These are phyloP conservation scores for Zaprionus lineosus DNA, from an alignment of 2,888 invertebrate genomes.

Conservation along the genomic window DNA sequence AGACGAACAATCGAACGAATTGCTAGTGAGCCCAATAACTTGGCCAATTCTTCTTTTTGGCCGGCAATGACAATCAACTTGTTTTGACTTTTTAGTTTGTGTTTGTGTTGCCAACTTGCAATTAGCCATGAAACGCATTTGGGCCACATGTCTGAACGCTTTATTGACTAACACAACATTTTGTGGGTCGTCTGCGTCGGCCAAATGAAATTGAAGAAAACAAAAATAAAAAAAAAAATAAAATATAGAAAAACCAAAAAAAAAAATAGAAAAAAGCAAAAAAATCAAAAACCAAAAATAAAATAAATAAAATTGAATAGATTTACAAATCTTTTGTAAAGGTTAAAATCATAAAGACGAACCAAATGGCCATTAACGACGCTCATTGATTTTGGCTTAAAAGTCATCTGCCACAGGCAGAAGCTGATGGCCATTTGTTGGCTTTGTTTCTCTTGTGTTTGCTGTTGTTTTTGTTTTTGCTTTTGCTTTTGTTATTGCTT, in stretches of 20 bases:
- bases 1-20: background rate
- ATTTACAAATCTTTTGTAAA: slow-evolving; percentile 53
- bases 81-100: slow-evolving; percentile 26
- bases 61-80: slow-evolving; percentile 69
- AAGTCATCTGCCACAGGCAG: slow-evolving; percentile 42
- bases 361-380: slow-evolving; percentile 45
- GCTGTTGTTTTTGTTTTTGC: too few species aligned
- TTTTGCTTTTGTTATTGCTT: background rate
- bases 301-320: too few species aligned
- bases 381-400: slow-evolving; percentile 49
- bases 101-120: slow-evolving; percentile 42
- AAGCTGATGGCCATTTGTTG: slow-evolving; percentile 47
- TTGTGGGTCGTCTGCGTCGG: slow-evolving; percentile 55
- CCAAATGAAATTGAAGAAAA: slow-evolving; percentile 47
- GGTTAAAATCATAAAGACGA: slow-evolving; percentile 50
- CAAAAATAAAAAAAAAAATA: slow-evolving; percentile 27
- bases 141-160: slow-evolving; percentile 34
- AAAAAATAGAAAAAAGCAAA: too few species aligned
- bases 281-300: too few species aligned
- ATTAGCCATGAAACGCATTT: slow-evolving; percentile 70
- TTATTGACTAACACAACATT: slow-evolving; percentile 40
- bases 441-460: too few species aligned
- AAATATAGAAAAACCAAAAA: too few species aligned
- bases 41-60: slow-evolving; percentile 53
- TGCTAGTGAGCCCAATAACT: slow-evolving; percentile 17